These are phyloP conservation scores for Burhinus oedicnemus DNA, from an alignment of 2,113 vertebrate species.

Conservation along the genomic window DNA sequence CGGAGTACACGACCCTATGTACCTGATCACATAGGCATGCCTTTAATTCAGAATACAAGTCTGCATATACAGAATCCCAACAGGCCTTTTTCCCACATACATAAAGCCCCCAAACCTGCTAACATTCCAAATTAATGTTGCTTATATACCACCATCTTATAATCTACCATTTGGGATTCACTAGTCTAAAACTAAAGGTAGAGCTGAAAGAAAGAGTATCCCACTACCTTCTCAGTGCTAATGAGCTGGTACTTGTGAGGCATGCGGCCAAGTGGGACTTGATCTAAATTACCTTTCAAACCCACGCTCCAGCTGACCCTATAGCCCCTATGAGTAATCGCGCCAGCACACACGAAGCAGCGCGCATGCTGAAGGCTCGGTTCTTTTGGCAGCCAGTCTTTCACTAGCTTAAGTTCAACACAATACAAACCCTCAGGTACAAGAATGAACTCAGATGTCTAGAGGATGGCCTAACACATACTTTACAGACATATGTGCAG, in stretches of 20 bases:
- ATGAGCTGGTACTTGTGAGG: not conserved
- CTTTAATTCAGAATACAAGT: not conserved
- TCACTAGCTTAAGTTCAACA: not conserved
- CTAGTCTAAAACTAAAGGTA: not conserved
- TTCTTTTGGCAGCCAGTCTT: not conserved
- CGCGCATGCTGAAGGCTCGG: accelerated
- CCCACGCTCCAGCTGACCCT: not conserved
- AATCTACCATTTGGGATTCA: not conserved
- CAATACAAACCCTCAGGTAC: not conserved
- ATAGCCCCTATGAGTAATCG: not conserved
- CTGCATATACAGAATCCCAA: not conserved
- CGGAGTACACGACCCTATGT: accelerated
- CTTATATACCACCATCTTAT: not conserved
- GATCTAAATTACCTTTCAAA: not conserved
- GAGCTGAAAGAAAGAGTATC: not conserved
- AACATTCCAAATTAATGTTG: not conserved
- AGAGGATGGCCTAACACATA: not conserved
- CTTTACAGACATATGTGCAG: not conserved
- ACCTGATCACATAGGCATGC: not conserved
- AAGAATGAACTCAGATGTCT: not conserved
- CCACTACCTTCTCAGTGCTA: not conserved
- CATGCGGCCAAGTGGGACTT: not conserved
- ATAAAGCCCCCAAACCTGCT: not conserved
- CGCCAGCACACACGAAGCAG: accelerated
- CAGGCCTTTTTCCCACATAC: not conserved